Evolutionary conservation across 2,888 invertebrate genomes (phyloP), one percentile per base, ranked within the genome.

Genomic region (Ypsolopha scabrella): DNA sequence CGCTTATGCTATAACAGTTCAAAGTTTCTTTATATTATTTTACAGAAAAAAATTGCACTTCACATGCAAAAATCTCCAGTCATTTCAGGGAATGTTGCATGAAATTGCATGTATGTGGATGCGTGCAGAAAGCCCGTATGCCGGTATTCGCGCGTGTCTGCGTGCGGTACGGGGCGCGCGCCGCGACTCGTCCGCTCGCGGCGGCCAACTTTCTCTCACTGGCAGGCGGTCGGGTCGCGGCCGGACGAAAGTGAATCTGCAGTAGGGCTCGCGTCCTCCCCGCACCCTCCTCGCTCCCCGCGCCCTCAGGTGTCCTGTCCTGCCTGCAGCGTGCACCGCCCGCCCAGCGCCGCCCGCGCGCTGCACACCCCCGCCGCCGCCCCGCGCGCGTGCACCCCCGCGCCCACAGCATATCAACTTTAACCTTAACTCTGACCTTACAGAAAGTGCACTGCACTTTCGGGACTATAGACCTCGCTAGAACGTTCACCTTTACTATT

Each of bases 191-290:
- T 86, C 82, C 85, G 82, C 79, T 80, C 86, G 74, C 72, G 76
- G 77, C 87, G 85, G 72, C 78, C 76, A 81, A 86, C 87, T 87
- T 87, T 87, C 87, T 86, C 87, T 82, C 75, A 87, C 87, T 87
- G 52, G 73, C 76, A 75, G 68, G 52, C 52, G 51, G 47, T 67
- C 72, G 80, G 53, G 45, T 67, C 73, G 80, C 75, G 73, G 75
- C 68, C 78, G 77, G 79, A 82, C 85, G 86, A 86, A 86, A 86
- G 85, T 86, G 86, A 86, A 85, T 87, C 82, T 83, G 83, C 82
- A 81, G 73, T 74, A 74, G 73, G 72, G 63, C 54, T 55, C 53
- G 57, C 58, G 55, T 53, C 69, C 70, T 70, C 68, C 67, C 68
- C 72, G 73, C 70, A 68, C 68, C 68, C 62, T 59, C 66, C 70